Conservation (phyloP, 2,888 invertebrate species). For the Reticulitermes lucifugus region DNA sequence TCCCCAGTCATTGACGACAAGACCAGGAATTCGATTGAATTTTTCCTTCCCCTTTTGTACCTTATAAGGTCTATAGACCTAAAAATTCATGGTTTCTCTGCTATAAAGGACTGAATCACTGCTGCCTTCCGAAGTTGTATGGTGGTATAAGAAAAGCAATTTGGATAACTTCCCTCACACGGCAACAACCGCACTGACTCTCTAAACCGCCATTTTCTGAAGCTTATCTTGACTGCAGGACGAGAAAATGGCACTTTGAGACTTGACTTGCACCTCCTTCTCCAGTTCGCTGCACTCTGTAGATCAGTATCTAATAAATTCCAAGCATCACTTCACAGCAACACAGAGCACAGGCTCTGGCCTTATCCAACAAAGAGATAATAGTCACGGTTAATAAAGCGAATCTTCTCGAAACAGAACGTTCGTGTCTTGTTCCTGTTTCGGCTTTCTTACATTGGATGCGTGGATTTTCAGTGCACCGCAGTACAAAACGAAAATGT, state of each 20-base stretch:
- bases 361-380: conserved; percentile 23
- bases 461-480: background rate
- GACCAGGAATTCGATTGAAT: conserved; percentile 28
- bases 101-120: conserved; percentile 28
- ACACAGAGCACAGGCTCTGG: background rate
- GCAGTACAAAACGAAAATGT: background rate
- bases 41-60: conserved; percentile 2
- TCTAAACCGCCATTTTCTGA: conserved; percentile 12
- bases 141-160: conserved; percentile 29
- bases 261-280: conserved; percentile 24
- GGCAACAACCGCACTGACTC: background rate
- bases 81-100: conserved; percentile 34
- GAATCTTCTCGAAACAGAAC: conserved; percentile 11
- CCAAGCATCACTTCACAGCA: conserved; percentile 16
- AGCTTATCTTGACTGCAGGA: conserved; percentile 37
- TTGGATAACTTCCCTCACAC: conserved; percentile 28
- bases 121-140: conserved; percentile 21
- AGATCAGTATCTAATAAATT: conserved; percentile 32
- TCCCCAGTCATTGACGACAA: background rate
- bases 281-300: background rate
- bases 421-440: background rate
- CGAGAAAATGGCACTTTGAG: conserved; percentile 28
- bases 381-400: conserved; percentile 4
- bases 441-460: background rate
- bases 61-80: conserved; percentile 37